Evolutionary conservation across 2,113 vertebrate species (phyloP).

Genomic region (Larimichthys crocea): DNA sequence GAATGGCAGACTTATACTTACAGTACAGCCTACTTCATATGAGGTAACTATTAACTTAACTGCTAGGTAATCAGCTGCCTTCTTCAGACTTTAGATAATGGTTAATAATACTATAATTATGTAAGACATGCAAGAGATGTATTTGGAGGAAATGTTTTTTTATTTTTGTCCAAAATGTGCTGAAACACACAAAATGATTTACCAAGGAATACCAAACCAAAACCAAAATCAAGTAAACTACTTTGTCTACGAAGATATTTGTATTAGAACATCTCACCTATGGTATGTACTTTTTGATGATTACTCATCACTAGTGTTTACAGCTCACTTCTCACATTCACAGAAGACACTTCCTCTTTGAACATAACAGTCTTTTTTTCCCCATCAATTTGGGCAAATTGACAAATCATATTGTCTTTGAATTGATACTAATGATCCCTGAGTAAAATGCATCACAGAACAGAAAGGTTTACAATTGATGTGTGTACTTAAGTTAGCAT

Average conservation of each 20-base stretch:
- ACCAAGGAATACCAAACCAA: too few relatives aligned
- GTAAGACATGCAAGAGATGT: too few relatives aligned
- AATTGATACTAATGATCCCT: not conserved
- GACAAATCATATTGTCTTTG: not conserved
- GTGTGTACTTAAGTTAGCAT: not conserved
- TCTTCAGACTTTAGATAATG: too few relatives aligned
- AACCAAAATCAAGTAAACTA: too few relatives aligned
- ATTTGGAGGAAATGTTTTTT: too few relatives aligned
- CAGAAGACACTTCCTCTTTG: conserved; percentile 20
- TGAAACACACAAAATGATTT: too few relatives aligned
- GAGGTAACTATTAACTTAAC: too few relatives aligned
- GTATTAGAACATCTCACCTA: not conserved
- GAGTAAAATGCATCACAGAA: not conserved
- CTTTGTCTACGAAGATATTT: conserved; percentile 1
- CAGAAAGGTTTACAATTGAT: not conserved
- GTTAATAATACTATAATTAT: too few relatives aligned
- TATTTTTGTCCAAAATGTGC: too few relatives aligned
- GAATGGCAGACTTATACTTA: too few relatives aligned
- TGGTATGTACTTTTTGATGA: not conserved
- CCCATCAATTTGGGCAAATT: not conserved
- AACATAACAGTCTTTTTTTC: not conserved
- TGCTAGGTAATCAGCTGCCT: too few relatives aligned
- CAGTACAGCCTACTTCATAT: too few relatives aligned
- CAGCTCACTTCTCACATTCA: conserved; percentile 16
- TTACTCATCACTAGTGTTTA: not conserved